Evolutionary conservation across 2,113 vertebrate genomes (phyloP).

Genomic region (Geococcyx californianus): DNA sequence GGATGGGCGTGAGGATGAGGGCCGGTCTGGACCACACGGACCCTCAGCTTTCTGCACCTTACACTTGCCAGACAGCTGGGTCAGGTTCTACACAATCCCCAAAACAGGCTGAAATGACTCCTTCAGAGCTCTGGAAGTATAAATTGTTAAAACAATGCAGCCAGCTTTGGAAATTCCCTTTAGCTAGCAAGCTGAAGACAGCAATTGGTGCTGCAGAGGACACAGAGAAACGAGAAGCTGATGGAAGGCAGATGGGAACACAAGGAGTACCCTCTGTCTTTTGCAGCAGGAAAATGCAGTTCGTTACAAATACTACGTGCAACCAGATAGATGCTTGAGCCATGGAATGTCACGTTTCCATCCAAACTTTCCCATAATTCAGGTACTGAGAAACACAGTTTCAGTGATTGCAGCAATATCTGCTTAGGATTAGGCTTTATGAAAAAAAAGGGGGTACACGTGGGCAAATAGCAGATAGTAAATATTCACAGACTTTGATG

Average conservation of each 20-base stretch:
- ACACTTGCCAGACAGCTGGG: background rate
- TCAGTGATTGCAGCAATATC: background rate
- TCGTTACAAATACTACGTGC: background rate
- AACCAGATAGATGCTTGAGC: background rate
- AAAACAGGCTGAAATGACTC: background rate
- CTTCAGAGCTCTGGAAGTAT: background rate
- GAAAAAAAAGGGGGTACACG: background rate
- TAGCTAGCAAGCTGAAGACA: background rate
- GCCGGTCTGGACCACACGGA: background rate
- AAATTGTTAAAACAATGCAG: rapidly evolving
- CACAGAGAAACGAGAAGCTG: background rate
- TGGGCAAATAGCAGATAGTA: background rate
- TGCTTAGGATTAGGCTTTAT: background rate
- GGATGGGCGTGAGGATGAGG: rapidly evolving
- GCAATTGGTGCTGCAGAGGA: background rate
- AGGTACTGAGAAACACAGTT: background rate
- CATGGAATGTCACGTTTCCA: background rate
- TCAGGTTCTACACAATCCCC: background rate
- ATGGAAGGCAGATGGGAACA: background rate
- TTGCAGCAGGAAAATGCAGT: background rate
- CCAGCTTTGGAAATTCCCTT: background rate
- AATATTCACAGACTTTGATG: background rate
- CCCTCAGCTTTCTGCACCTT: background rate
- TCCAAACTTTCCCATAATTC: background rate
- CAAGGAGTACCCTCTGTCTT: background rate